phyloP scores from a whole-genome alignment of 37 sponge, comb jelly and placozoan species.

The Halichondria panicea region DNA sequence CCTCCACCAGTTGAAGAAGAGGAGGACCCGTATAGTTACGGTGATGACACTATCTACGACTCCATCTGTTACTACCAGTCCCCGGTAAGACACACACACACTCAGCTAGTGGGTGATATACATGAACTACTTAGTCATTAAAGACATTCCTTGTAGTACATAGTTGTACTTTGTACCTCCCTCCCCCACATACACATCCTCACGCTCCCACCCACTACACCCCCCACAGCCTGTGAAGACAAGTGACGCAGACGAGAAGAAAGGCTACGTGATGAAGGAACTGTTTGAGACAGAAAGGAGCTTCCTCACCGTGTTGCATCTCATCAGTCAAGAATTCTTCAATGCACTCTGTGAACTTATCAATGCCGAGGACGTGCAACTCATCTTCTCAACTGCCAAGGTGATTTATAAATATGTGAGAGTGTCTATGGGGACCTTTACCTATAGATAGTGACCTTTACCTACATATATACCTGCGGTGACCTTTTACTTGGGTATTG shows the following conservation, averaged over 20 bases:
- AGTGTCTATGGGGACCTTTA: no score
- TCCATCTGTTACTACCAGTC: constrained; percentile 51
- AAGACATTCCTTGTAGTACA: no score
- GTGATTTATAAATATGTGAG: not conserved
- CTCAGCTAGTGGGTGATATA: not conserved
- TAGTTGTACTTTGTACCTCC: not conserved
- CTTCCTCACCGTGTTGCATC: constrained; percentile 46
- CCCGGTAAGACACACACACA: not conserved
- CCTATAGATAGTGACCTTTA: no score
- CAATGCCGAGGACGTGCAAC: constrained; percentile 37
- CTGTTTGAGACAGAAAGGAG: constrained; percentile 82
- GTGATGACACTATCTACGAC: constrained; percentile 74
- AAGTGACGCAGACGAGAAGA: constrained; percentile 56
- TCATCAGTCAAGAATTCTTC: constrained; percentile 56
- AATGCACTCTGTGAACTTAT: constrained; percentile 27
- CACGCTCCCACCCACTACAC: not conserved
- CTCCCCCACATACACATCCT: not conserved
- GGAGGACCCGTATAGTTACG: constrained; percentile 76
- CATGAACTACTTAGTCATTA: not conserved
- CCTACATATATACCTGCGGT: not conserved
- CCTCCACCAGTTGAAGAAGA: constrained; percentile 26
- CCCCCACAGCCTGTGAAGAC: constrained; percentile 17
- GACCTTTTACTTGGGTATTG: not conserved
- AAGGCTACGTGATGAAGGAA: constrained; percentile 40
- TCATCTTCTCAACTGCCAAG: constrained; percentile 37